phyloP scores from a whole-genome alignment of 2,888 invertebrate species.

The Drosophila birchii region DNA sequence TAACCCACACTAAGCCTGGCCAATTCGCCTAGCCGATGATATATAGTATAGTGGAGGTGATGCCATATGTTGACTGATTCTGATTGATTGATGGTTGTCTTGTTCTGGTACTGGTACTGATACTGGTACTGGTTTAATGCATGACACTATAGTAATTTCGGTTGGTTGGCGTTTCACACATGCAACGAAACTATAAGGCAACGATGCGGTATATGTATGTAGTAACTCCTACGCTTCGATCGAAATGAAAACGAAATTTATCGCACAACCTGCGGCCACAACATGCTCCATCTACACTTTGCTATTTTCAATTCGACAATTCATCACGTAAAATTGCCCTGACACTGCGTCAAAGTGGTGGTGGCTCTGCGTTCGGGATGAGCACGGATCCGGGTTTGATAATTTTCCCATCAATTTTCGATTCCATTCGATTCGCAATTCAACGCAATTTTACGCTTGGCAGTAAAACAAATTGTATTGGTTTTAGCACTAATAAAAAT shows the following conservation, averaged over 20 bases:
- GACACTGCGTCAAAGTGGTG: constrained; percentile 46
- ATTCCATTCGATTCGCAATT: constrained; percentile 22
- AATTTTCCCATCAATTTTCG: constrained; percentile 35
- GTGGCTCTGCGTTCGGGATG: constrained; percentile 24
- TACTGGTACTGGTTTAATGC: constrained; percentile 44
- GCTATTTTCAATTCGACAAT: constrained; percentile 53
- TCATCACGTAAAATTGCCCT: constrained; percentile 69
- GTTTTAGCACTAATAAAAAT: constrained; percentile 66
- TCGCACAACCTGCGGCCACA: constrained; percentile 65
- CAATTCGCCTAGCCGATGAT: constrained; percentile 36
- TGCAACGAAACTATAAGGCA: constrained; percentile 67
- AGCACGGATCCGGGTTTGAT: constrained; percentile 9
- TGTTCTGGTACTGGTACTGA: constrained; percentile 7
- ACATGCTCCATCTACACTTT: constrained; percentile 74
- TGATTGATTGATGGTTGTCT: constrained; percentile 48
- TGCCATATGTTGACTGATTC: constrained; percentile 31
- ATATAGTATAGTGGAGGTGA: constrained; percentile 23
- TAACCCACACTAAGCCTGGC: constrained; percentile 25
- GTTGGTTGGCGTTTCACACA: constrained; percentile 55
- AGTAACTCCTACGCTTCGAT: constrained; percentile 61
- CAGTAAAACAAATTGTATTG: constrained; percentile 47
- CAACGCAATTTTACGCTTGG: constrained; percentile 72
- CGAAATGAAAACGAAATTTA: constrained; percentile 33
- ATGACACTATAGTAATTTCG: constrained; percentile 54
- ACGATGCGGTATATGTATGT: constrained; percentile 28